Evolutionary conservation across 2,888 invertebrate genomes (phyloP).

Genomic region (Lysandra bellargus): DNA sequence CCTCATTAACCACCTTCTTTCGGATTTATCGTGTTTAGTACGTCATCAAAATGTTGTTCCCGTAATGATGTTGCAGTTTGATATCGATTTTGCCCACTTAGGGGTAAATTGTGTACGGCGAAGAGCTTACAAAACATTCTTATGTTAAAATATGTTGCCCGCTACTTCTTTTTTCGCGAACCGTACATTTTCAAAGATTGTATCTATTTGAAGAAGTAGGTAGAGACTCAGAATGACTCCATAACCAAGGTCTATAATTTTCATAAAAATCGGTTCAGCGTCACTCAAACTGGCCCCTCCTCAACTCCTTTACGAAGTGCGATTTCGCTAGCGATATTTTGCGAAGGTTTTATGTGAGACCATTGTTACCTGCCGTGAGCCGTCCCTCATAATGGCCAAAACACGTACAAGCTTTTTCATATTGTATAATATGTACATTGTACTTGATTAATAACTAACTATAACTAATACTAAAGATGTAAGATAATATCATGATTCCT

Average conservation of each 20-base stretch:
- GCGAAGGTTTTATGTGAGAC: too few species aligned
- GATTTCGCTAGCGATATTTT: too few species aligned
- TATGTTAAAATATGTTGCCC: background rate
- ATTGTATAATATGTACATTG: too few species aligned
- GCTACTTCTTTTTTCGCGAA: background rate
- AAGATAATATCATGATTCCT: background rate
- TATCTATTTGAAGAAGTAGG: too few species aligned
- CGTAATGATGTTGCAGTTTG: conserved; percentile 17
- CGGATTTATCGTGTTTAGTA: conserved; percentile 27
- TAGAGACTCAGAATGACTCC: too few species aligned
- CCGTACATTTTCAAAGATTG: background rate
- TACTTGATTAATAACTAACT: too few species aligned
- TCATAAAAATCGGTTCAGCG: background rate
- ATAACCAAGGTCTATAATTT: background rate
- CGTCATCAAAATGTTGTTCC: conserved; percentile 22
- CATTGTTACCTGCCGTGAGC: too few species aligned
- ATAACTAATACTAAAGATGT: too few species aligned
- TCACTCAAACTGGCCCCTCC: too few species aligned
- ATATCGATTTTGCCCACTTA: background rate
- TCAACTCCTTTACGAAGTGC: too few species aligned
- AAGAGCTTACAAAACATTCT: background rate
- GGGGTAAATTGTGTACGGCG: conserved; percentile 3
- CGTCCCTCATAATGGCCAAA: too few species aligned
- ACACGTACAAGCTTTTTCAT: too few species aligned
- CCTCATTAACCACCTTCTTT: conserved; percentile 30